These are phyloP conservation scores for Prostheceraeus crozeri DNA, from an alignment of 2,888 invertebrate genomes.

Conservation along the genomic window DNA sequence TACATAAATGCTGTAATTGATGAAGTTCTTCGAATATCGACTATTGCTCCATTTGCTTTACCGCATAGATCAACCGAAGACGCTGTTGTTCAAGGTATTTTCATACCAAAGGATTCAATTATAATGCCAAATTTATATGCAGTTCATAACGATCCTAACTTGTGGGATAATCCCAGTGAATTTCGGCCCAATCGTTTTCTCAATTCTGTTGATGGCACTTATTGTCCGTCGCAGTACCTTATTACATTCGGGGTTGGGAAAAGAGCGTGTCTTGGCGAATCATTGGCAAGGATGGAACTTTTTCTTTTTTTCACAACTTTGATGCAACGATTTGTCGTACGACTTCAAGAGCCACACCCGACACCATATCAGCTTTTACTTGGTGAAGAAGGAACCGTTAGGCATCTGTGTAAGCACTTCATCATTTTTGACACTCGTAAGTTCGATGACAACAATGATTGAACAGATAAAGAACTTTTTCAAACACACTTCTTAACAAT, in stretches of 20 bases:
- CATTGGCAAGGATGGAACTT: slow-evolving; percentile 24
- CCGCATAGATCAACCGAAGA: slow-evolving; percentile 45
- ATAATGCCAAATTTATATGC: slow-evolving; percentile 44
- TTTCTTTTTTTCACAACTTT: slow-evolving; percentile 29
- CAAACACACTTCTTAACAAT: no score
- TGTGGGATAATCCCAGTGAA: slow-evolving; percentile 44
- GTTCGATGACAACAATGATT: no score
- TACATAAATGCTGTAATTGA: slow-evolving; percentile 46
- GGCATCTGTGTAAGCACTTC: no score
- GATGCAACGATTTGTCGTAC: no score
- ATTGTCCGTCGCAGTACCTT: slow-evolving; percentile 9
- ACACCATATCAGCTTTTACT: no score
- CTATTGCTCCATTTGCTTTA: slow-evolving; percentile 43
- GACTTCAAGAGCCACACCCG: no score
- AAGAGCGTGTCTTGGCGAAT: slow-evolving; percentile 28
- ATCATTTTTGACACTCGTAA: no score
- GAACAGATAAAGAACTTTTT: no score
- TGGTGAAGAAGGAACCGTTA: no score
- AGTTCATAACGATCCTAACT: slow-evolving; percentile 42
- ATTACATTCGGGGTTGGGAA: slow-evolving; percentile 32
- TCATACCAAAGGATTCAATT: slow-evolving; percentile 45
- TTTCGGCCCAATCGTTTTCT: slow-evolving; percentile 46
- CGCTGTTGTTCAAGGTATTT: slow-evolving; percentile 45
- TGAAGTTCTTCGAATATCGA: slow-evolving; percentile 45
- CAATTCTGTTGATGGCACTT: slow-evolving; percentile 32